Percentiles rank a stretch among this genome's conserved stretches.
phyloP scores from a whole-genome alignment of 2,113 vertebrate genomes.

The Corvus hawaiiensis region DNA sequence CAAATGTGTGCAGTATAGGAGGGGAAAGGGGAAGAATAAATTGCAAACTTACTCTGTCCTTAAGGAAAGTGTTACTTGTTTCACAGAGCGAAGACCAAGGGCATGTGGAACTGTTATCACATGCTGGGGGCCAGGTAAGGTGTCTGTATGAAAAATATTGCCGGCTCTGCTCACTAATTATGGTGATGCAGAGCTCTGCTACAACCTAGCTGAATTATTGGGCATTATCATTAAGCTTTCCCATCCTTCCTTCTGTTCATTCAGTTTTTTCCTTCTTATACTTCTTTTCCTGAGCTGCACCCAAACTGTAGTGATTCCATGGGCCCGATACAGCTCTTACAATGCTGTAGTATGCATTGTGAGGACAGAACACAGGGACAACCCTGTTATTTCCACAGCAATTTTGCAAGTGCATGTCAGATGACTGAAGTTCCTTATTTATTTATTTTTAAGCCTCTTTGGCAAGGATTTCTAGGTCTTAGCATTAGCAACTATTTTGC shows the following conservation, averaged over 20 bases:
- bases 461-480: slow-evolving; percentile 24
- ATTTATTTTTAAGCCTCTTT: slow-evolving; percentile 52
- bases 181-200: not conserved
- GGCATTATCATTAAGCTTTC: not conserved
- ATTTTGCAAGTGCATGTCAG: slow-evolving; percentile 22
- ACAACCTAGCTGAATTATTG: not conserved
- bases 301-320: not conserved
- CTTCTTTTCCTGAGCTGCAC: not conserved
- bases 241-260: not conserved
- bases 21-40: not conserved
- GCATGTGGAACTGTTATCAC: not conserved
- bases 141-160: not conserved
- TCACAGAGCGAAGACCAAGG: not conserved
- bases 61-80: not conserved
- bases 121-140: not conserved
- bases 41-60: not conserved
- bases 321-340: not conserved
- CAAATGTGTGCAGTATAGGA: not conserved
- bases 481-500: not conserved
- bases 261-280: not conserved
- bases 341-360: not conserved
- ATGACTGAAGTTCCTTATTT: slow-evolving; percentile 12
- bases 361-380: not conserved
- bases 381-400: not conserved
- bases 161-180: not conserved